These are phyloP conservation scores for Leptinotarsa texana DNA, from an alignment of 1,140 invertebrate species.

Conservation along the genomic window DNA sequence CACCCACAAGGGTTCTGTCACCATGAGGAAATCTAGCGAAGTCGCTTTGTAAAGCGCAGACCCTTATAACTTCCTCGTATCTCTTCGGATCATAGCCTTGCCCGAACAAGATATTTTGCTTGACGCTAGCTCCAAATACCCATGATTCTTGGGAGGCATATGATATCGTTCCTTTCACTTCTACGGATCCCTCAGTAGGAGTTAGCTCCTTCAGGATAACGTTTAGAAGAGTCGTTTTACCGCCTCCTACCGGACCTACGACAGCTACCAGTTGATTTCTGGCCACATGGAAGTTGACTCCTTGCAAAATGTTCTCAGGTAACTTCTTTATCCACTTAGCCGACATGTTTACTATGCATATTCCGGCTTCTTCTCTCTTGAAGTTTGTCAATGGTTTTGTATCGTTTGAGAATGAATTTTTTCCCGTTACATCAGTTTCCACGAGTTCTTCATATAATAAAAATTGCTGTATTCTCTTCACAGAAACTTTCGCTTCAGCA, in stretches of 20 bases:
- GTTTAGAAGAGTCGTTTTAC: constrained; percentile 62
- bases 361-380: not conserved
- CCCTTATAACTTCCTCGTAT: constrained; percentile 64
- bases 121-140: constrained; percentile 64
- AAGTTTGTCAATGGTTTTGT: not conserved
- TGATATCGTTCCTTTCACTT: constrained; percentile 62
- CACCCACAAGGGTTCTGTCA: constrained; percentile 85
- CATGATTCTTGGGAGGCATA: constrained; percentile 79
- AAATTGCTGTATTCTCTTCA: constrained; percentile 69
- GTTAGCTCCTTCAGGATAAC: constrained; percentile 65
- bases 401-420: not conserved
- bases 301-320: not conserved
- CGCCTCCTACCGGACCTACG: constrained; percentile 78
- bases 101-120: constrained; percentile 79
- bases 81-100: constrained; percentile 62
- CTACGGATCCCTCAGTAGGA: constrained; percentile 59
- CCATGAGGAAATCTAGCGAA: constrained; percentile 72
- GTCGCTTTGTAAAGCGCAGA: constrained; percentile 75
- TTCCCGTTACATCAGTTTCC: not conserved
- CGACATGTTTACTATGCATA: not conserved
- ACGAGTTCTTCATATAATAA: constrained; percentile 38
- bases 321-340: constrained; percentile 13
- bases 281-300: constrained; percentile 10
- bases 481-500: constrained; percentile 69
- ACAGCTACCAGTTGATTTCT: constrained; percentile 64